A percentile compares a stretch with the other conserved stretches of the same genome.
Conservation (phyloP, 2,888 invertebrate species). For the Drosophila rellima region DNA sequence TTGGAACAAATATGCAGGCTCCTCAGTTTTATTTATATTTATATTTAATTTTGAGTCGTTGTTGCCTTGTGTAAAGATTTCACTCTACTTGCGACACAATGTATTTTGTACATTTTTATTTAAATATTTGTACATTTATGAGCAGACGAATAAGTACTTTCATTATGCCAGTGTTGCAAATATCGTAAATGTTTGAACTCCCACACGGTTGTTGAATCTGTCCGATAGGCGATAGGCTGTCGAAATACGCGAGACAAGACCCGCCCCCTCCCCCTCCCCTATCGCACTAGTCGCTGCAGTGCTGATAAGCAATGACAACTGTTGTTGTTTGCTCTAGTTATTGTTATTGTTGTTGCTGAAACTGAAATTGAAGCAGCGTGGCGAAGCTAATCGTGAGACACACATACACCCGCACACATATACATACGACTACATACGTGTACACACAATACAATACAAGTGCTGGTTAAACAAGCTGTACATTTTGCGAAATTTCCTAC, state of each 20-base stretch:
- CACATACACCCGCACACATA: constrained; percentile 2
- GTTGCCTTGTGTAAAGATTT: not conserved
- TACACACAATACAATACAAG: constrained; percentile 14
- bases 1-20: too few species aligned
- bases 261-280: not conserved
- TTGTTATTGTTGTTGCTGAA: constrained; percentile 11
- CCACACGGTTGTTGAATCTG: not conserved
- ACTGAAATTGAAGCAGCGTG: constrained; percentile 40
- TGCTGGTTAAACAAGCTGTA: constrained; percentile 40
- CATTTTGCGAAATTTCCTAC: constrained; percentile 61
- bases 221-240: constrained; percentile 34
- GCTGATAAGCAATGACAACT: constrained; percentile 22
- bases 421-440: constrained; percentile 13
- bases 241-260: constrained; percentile 1
- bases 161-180: constrained; percentile 3
- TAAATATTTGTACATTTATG: not conserved
- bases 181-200: not conserved
- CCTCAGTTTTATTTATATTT: too few species aligned
- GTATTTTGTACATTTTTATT: not conserved
- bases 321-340: constrained; percentile 26
- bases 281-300: not conserved
- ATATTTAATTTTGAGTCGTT: too few species aligned
- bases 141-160: not conserved
- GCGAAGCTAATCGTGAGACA: constrained; percentile 52
- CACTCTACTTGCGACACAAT: not conserved